These are phyloP conservation scores for Strix aluco DNA, from an alignment of 2,113 vertebrate species.

Conservation along the genomic window DNA sequence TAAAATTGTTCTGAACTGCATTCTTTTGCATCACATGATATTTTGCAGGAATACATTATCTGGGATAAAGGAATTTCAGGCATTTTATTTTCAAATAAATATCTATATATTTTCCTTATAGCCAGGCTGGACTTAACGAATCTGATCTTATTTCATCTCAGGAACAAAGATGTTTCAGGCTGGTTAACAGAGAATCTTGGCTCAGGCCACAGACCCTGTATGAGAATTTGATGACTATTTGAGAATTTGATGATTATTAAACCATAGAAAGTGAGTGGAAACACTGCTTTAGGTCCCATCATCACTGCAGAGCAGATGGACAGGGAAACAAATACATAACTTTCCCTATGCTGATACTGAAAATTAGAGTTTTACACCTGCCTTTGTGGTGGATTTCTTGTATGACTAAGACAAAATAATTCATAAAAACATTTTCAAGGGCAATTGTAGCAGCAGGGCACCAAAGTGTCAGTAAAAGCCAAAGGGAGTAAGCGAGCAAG, in stretches of 20 bases:
- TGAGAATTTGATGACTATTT: constrained; percentile 17
- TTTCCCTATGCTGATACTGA: not conserved
- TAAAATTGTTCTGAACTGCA: not conserved
- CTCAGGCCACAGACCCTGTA: not conserved
- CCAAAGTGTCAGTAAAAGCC: not conserved
- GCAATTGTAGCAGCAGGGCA: not conserved
- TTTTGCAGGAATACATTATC: not conserved
- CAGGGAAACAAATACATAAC: not conserved
- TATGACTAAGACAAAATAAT: not conserved
- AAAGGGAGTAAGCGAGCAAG: not conserved
- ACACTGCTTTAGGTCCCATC: not conserved
- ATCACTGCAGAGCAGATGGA: not conserved
- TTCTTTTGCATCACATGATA: not conserved
- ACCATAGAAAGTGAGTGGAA: constrained; percentile 3
- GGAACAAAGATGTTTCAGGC: not conserved
- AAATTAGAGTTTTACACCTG: not conserved
- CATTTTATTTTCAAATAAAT: constrained; percentile 3
- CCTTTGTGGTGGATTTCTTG: not conserved
- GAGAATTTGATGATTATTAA: constrained; percentile 36
- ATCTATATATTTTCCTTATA: not conserved
- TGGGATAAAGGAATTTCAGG: not conserved
- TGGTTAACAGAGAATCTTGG: not conserved
- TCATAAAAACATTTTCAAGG: not conserved
- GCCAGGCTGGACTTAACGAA: not conserved
- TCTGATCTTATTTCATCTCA: constrained; percentile 7